Evolutionary conservation across 2,113 vertebrate genomes (phyloP).

Genomic region (Ovis aries): ARS-UI_Ramb_v3.0 NC_056065.1:28924001-28924500

Average conservation of each 20-base stretch:
- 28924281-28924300: background rate
- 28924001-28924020: background rate
- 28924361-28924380: background rate
- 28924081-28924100: background rate
- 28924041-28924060: background rate
- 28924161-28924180: background rate
- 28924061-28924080: background rate
- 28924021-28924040: background rate
- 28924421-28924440: background rate
- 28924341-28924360: background rate
- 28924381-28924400: background rate
- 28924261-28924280: background rate
- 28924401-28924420: rapidly evolving
- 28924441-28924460: conserved; percentile 61
- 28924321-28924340: background rate
- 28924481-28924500: background rate
- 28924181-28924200: background rate
- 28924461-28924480: background rate
- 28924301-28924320: background rate
- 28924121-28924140: background rate
- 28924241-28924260: background rate
- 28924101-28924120: background rate
- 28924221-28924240: background rate
- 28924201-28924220: background rate
- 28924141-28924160: rapidly evolving